Conservation (phyloP, 2,113 vertebrate species). For the Psilopsiagon aurifrons region DNA sequence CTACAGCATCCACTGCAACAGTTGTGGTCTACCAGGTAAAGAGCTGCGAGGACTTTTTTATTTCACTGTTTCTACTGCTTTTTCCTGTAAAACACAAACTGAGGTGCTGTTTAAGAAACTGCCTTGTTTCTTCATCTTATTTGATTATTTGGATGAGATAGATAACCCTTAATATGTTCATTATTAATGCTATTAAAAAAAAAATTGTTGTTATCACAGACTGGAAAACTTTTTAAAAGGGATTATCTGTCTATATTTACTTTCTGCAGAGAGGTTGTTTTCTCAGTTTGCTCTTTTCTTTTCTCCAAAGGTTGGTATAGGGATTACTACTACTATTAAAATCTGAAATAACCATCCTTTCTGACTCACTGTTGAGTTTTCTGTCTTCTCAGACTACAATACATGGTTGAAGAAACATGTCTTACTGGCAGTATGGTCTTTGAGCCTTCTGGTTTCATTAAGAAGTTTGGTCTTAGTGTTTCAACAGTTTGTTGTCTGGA, state of each 20-base stretch:
- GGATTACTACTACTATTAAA: not conserved
- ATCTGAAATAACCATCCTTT: not conserved
- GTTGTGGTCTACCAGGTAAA: not conserved
- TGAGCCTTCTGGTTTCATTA: conserved; percentile 46
- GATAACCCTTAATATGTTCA: not conserved
- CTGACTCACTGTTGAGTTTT: conserved; percentile 55
- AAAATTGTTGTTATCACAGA: not conserved
- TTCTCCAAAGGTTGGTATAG: not conserved
- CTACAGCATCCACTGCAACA: not conserved
- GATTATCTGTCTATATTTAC: not conserved
- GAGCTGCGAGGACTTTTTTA: not conserved
- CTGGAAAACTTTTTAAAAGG: not conserved
- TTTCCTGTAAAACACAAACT: not conserved
- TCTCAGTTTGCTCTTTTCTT: not conserved
- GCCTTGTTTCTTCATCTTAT: not conserved
- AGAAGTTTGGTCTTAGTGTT: conserved; percentile 46
- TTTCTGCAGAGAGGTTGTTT: not conserved
- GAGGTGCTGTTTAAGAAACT: not conserved
- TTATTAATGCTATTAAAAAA: not conserved
- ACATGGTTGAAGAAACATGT: conserved; percentile 14
- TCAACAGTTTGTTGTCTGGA: conserved; percentile 57
- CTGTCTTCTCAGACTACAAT: conserved; percentile 31
- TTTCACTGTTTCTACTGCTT: not conserved
- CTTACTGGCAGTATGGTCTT: conserved; percentile 59
- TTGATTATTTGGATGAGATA: not conserved